These are phyloP conservation scores for Sitophilus oryzae DNA, from an alignment of 1,140 invertebrate genomes.

Conservation along the genomic window DNA sequence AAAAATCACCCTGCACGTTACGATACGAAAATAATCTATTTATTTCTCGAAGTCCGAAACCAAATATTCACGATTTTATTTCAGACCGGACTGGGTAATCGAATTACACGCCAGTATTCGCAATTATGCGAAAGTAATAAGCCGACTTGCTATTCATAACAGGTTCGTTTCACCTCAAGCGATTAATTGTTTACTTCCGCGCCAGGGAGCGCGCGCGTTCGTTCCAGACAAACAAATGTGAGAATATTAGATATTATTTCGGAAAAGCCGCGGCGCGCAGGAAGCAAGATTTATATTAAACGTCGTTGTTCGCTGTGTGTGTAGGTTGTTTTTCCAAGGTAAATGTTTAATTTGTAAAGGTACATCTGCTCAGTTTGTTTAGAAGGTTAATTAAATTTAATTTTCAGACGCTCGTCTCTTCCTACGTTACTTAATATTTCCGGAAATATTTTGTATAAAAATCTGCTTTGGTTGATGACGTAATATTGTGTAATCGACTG, in stretches of 20 bases:
- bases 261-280: background rate
- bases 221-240: background rate
- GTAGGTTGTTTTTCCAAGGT: background rate
- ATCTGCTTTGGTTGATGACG: no score
- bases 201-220: background rate
- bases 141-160: conserved; percentile 4
- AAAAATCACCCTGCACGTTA: no score
- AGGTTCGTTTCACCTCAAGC: conserved; percentile 6
- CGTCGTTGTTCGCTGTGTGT: background rate
- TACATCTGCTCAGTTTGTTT: conserved; percentile 10
- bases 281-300: background rate
- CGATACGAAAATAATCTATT: no score
- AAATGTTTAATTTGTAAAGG: background rate
- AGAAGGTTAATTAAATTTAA: background rate
- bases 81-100: no score
- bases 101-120: conserved; percentile 1
- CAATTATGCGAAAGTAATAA: conserved; percentile 5
- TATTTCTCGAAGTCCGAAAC: no score
- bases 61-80: conserved; percentile 1
- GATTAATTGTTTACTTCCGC: conserved; percentile 6
- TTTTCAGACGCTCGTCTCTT: background rate
- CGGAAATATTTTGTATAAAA: no score
- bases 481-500: no score
- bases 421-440: no score
- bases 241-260: conserved; percentile 2